Evolutionary conservation across 1,140 invertebrate genomes (phyloP).

Genomic region (Cotesia vestalis): DNA sequence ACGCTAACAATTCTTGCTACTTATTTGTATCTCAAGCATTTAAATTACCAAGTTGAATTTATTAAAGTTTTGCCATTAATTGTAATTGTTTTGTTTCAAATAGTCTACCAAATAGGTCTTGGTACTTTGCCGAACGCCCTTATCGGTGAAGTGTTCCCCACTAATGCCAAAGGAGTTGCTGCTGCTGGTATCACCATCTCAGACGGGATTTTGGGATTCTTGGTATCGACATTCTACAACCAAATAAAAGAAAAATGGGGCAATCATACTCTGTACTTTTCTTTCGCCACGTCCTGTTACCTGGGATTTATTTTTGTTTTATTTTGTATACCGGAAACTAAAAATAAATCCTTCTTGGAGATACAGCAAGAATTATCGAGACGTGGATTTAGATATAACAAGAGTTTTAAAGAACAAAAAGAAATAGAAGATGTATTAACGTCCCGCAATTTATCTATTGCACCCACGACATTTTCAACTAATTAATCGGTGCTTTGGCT

Average conservation of each 20-base stretch:
- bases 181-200: conserved; percentile 71
- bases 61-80: conserved; percentile 72
- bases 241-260: conserved; percentile 71
- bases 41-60: conserved; percentile 44
- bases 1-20: conserved; percentile 69
- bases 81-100: conserved; percentile 75
- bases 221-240: conserved; percentile 80
- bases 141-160: conserved; percentile 80
- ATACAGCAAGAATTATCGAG: conserved; percentile 56
- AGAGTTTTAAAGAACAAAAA: neutral
- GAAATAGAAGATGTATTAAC: neutral
- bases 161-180: conserved; percentile 76
- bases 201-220: conserved; percentile 79
- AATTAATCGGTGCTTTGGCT: no score
- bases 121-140: conserved; percentile 80
- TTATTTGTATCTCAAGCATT: conserved; percentile 68
- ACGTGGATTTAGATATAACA: conserved; percentile 18
- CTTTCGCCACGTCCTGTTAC: conserved; percentile 74
- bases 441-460: neutral
- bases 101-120: conserved; percentile 77
- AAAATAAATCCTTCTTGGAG: conserved; percentile 61
- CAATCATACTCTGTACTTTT: conserved; percentile 76
- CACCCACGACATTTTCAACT: no score
- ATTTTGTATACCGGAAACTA: conserved; percentile 62
- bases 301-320: conserved; percentile 56